Conservation (phyloP, 2,888 invertebrate genomes). For the Odontothrips loti region DNA sequence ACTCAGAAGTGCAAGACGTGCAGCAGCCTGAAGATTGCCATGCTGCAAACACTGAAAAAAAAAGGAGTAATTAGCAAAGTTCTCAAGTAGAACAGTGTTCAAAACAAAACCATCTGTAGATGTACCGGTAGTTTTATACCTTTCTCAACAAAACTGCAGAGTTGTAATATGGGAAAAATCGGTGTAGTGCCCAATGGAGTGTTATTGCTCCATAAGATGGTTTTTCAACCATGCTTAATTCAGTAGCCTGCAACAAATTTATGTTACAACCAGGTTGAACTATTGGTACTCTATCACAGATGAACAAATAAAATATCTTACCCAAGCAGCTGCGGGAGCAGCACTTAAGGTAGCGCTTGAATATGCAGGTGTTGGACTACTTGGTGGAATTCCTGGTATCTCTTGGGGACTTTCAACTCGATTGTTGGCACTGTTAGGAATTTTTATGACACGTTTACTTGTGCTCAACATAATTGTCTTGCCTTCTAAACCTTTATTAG, state of each 20-base stretch:
- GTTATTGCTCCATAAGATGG: conserved; percentile 44
- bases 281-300: conserved; percentile 22
- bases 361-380: conserved; percentile 44
- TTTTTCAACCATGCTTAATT: conserved; percentile 45
- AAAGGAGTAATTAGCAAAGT: conserved; percentile 9
- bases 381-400: conserved; percentile 47
- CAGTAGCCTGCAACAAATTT: conserved; percentile 35
- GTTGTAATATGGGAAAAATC: conserved; percentile 47
- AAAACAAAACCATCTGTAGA: conserved; percentile 23
- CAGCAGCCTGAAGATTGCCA: conserved; percentile 49
- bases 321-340: not conserved
- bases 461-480: conserved; percentile 65
- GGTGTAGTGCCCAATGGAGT: conserved; percentile 48
- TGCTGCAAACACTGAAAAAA: conserved; percentile 46
- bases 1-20: conserved; percentile 49
- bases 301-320: conserved; percentile 8
- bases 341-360: conserved; percentile 3
- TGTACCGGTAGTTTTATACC: conserved; percentile 41
- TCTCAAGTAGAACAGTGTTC: conserved; percentile 18
- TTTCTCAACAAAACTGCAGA: conserved; percentile 44
- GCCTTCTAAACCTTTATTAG: conserved; percentile 51
- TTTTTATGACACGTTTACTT: conserved; percentile 66
- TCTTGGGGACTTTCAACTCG: conserved; percentile 47
- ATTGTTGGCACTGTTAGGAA: conserved; percentile 51
- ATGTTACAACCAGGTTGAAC: conserved; percentile 31